A percentile compares a stretch with the other conserved stretches of the same genome.
Evolutionary conservation across 2,888 invertebrate species (phyloP).

Genomic region (Cloeon dipterum): DNA sequence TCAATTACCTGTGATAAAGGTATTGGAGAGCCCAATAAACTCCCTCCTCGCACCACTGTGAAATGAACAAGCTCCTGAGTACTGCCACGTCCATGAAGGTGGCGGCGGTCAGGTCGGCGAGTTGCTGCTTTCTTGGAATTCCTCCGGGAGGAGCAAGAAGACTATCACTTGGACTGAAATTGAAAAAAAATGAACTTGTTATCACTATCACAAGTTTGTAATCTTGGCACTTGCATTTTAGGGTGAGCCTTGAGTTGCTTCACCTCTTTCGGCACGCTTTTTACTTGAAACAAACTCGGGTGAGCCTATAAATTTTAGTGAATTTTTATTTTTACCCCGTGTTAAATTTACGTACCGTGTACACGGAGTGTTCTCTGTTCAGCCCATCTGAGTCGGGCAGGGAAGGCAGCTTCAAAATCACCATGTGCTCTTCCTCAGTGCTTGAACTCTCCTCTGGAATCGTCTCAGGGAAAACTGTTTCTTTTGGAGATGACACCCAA

Average conservation of each 20-base stretch:
- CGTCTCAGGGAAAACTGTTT: conserved; percentile 73
- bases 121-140: neutral
- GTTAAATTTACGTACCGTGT: conserved; percentile 54
- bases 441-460: conserved; percentile 85
- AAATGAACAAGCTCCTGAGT: conserved; percentile 78
- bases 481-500: conserved; percentile 72
- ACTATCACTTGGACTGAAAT: no score
- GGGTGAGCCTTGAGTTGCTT: no score
- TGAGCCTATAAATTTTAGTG: conserved; percentile 30
- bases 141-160: conserved; percentile 2
- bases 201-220: no score
- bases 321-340: neutral
- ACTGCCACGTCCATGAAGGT: conserved; percentile 95
- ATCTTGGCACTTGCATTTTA: no score
- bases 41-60: conserved; percentile 97
- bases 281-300: conserved; percentile 50
- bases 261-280: no score
- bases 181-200: no score
- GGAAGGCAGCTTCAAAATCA: conserved; percentile 14
- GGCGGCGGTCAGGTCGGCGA: conserved; percentile 49
- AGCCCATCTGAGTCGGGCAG: conserved; percentile 36
- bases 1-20: conserved; percentile 53
- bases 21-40: conserved; percentile 92
- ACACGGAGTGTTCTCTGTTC: conserved; percentile 53
- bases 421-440: conserved; percentile 79